phyloP scores from a whole-genome alignment of 2,113 vertebrate genomes.

The Brachyhypopomus gauderio region DNA sequence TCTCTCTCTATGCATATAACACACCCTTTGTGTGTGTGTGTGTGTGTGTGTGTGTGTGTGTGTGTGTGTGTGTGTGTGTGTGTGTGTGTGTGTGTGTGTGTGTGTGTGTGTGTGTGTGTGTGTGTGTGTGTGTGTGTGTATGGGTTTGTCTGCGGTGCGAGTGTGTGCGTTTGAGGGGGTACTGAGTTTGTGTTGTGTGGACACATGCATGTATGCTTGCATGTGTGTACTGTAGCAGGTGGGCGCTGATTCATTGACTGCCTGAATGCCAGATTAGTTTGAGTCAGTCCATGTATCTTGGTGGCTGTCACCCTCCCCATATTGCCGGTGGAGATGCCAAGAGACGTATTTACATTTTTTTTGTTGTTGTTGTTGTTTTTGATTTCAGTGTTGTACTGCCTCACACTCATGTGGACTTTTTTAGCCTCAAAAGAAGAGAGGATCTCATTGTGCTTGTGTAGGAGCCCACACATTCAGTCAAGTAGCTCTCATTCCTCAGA shows the following conservation, averaged over 20 bases:
- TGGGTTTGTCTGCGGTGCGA: neutral
- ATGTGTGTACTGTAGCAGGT: constrained; percentile 45
- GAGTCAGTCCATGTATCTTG: neutral
- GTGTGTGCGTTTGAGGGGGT: neutral
- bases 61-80: neutral
- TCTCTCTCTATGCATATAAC: neutral
- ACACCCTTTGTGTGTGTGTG: neutral
- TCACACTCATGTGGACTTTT: constrained; percentile 32
- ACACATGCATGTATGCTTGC: constrained; percentile 17
- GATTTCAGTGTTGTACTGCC: constrained; percentile 4
- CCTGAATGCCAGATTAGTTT: constrained; percentile 36
- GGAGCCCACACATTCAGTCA: constrained; percentile 38
- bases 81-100: constrained; percentile 4
- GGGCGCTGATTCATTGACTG: constrained; percentile 47
- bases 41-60: constrained; percentile 10
- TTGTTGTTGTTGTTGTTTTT: neutral
- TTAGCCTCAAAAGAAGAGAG: constrained; percentile 31
- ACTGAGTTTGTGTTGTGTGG: constrained; percentile 8
- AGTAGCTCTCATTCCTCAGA: constrained; percentile 33
- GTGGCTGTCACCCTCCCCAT: constrained; percentile 32
- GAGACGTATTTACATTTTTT: constrained; percentile 42
- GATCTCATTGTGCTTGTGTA: constrained; percentile 27
- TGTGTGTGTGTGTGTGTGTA: neutral
- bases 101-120: constrained; percentile 3
- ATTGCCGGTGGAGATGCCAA: constrained; percentile 23